Evolutionary conservation across 2,888 invertebrate species (phyloP), one percentile per base, ranked within the genome.

Genomic region (Nasonovia ribisnigri): DNA sequence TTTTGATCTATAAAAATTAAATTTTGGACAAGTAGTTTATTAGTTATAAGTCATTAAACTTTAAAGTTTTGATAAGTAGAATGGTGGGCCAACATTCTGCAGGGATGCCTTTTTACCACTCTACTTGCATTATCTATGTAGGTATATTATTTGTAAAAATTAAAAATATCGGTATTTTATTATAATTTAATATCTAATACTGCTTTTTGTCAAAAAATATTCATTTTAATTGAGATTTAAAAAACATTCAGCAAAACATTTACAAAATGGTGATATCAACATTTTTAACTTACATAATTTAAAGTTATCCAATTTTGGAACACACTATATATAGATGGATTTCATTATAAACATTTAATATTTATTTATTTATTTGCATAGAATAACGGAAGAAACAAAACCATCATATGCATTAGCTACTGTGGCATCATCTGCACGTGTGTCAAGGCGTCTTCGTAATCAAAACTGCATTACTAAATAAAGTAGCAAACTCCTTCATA

Each of bases 341-440:
- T 77, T 36, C 48, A 77, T 48, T 48, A 24, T 48, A 77, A n/a
- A 5, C 1, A 36, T 90, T 26, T 36, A 90, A 24, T n/a, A 48
- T 36, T 5, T 89, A 57, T 43, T 43, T 60, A 43, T 84, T 91
- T 91, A 10, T 60, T 92, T 88, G 2, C 0, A 29, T 42, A 92
- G 92, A 92, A 29, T 20, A 42, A 67, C 16, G 0, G 24, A 57
- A 8, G 93, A 93, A 84, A 57, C 90, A 11, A 84, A 48, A 84
- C 90, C 93, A 29, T 90, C 93, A 2, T 93, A 93, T 42, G 57
- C 90, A 42, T 36, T 84, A 43, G 89, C 89, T 42, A 93, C 93
- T 26, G 84, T 93, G 3, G 51, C 93, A 20, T 93, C 93, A 36
- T 46, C 89, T 8, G 93, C 93, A 26, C 93, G 93, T 6, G 29